Base-by-base conservation (phyloP, 1,140 invertebrate genomes). In the Neotoxoptera formosana region DNA sequence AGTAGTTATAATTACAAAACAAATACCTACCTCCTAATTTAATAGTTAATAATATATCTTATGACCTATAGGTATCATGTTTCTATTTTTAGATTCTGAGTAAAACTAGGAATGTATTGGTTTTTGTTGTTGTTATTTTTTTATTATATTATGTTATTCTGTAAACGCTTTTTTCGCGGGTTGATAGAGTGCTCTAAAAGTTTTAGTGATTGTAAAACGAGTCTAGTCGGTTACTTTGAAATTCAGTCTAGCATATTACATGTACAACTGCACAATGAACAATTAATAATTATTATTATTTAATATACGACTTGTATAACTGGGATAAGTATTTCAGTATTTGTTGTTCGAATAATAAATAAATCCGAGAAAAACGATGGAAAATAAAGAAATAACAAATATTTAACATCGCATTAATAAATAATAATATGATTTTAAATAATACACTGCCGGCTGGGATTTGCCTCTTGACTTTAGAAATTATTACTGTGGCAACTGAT, bases 201-300 rank as follows among this genome's bases (percentile, higher is more conserved):
- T 76, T n/a, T 0, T n/a, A n/a, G 14, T 17, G 4, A 76, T n/a
- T 76, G n/a, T 76, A 76, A 53, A 76, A 34, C n/a, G 60, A 67
- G 14, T 30, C 14, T 76, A 34, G 14, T 34, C 7, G 17, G n/a
- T n/a, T 53, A 34, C 14, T 76, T 53, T 23, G 4, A 23, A 53
- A 0, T 67, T 67, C 60, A 67, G 30, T 67, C 23, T 17, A n/a
- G 0, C 14, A n/a, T 67, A 67, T 14, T 14, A n/a, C 17, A 76
- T 76, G 60, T 76, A 34, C 30, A n/a, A 34, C 14, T 76, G 60
- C n/a, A 76, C n/a, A 76, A 34, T n/a, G 60, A 76, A 76, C 4
- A 76, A 76, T n/a, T 34, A 76, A 76, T 76, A 76, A n/a, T 76
- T 76, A n/a, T 76, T 76, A n/a, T 76, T n/a, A n/a, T 76, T 76